Evolutionary conservation across 2,113 vertebrate species (phyloP).

Genomic region (Myocastor coypus): DNA sequence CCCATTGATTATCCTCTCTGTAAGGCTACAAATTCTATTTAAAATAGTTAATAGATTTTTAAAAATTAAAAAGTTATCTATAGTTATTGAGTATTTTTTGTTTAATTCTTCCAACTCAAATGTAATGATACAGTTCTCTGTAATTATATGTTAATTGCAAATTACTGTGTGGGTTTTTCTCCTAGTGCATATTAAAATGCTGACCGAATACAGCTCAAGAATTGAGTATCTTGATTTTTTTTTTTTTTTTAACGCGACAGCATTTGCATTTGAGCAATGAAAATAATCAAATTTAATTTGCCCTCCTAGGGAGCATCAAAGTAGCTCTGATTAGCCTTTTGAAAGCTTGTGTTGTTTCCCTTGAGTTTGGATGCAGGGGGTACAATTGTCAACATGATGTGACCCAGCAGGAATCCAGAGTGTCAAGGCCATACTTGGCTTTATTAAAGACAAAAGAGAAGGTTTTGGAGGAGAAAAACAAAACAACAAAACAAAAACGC

Average conservation of each 20-base stretch:
- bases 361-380: slow-evolving; percentile 71
- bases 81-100: slow-evolving; percentile 1
- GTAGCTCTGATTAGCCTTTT: slow-evolving; percentile 75
- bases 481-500: not conserved
- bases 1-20: not conserved
- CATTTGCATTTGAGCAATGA: slow-evolving; percentile 78
- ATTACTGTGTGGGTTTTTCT: slow-evolving; percentile 27
- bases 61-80: not conserved
- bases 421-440: slow-evolving; percentile 55
- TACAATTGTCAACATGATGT: slow-evolving; percentile 68
- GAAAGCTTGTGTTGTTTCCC: slow-evolving; percentile 60
- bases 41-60: not conserved
- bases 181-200: slow-evolving; percentile 52
- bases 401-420: slow-evolving; percentile 53
- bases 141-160: slow-evolving; percentile 58
- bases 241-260: slow-evolving; percentile 60
- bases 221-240: slow-evolving; percentile 68
- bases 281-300: slow-evolving; percentile 79
- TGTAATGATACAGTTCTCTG: slow-evolving; percentile 53
- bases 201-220: slow-evolving; percentile 35
- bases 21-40: not conserved
- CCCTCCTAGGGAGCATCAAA: slow-evolving; percentile 74
- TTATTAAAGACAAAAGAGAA: slow-evolving; percentile 57
- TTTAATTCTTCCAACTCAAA: slow-evolving; percentile 40
- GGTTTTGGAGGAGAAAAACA: not conserved